Percentiles rank a stretch among this genome's conserved stretches.
Conservation (phyloP, 2,888 invertebrate species). For the Scaptomyza parva region DNA sequence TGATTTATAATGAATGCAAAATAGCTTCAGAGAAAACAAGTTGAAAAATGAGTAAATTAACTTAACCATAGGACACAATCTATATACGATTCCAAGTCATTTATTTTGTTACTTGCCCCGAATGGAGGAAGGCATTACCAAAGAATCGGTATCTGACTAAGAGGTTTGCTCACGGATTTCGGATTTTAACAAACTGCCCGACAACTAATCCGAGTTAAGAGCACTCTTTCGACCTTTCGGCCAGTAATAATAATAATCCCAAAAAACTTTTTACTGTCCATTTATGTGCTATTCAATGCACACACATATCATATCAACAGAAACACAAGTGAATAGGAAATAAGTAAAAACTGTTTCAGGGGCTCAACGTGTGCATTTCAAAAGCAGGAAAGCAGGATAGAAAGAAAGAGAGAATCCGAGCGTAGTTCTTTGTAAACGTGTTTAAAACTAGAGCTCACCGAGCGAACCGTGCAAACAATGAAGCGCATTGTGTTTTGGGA, state of each 20-base stretch:
- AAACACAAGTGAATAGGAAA: not conserved
- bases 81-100: not conserved
- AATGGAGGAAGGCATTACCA: too few relatives aligned
- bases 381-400: constrained; percentile 22
- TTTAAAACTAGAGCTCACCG: constrained; percentile 58
- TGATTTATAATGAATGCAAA: constrained; percentile 1
- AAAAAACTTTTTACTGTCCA: constrained; percentile 28
- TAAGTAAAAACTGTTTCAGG: constrained; percentile 31
- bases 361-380: constrained; percentile 51
- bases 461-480: constrained; percentile 51
- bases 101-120: not conserved
- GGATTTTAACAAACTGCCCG: constrained; percentile 11
- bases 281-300: constrained; percentile 38
- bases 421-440: constrained; percentile 60
- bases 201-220: constrained; percentile 34
- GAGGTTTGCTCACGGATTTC: not conserved
- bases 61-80: not conserved
- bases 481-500: constrained; percentile 32
- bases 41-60: not conserved
- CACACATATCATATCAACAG: constrained; percentile 32
- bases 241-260: constrained; percentile 14
- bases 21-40: not conserved
- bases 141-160: too few relatives aligned
- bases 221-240: constrained; percentile 7
- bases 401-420: constrained; percentile 41